Conservation (phyloP, 2,113 vertebrate genomes). For the Zosterops lateralis region DNA sequence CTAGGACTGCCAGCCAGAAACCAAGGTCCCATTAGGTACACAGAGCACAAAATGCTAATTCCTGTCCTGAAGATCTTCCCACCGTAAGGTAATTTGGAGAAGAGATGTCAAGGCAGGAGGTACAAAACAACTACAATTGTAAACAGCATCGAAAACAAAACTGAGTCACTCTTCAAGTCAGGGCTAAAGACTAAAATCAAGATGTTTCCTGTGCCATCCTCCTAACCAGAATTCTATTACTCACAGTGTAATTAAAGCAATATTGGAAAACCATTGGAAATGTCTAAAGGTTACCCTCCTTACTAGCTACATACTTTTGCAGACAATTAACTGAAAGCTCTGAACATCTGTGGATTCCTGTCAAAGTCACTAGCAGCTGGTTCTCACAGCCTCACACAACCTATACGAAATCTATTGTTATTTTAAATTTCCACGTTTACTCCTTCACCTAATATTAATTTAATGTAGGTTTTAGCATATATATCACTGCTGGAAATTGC, state of each 20-base stretch:
- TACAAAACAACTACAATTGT: neutral
- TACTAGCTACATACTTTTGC: neutral
- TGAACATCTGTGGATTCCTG: neutral
- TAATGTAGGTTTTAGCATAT: neutral
- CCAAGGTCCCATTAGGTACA: neutral
- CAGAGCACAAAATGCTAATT: rapidly evolving
- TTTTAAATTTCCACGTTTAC: conserved; percentile 24
- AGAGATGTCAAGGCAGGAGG: neutral
- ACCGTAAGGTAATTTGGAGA: neutral
- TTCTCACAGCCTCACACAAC: neutral
- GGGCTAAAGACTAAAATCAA: neutral
- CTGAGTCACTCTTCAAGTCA: neutral
- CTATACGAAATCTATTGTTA: neutral
- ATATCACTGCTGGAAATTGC: conserved; percentile 5
- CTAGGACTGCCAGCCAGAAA: neutral
- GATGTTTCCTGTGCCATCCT: neutral
- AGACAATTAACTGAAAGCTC: neutral
- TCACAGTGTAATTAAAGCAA: neutral
- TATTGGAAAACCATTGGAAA: neutral
- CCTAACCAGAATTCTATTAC: neutral
- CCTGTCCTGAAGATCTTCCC: neutral
- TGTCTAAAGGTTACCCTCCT: neutral
- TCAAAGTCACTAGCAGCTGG: neutral
- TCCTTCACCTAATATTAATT: conserved; percentile 19
- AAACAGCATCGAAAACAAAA: neutral